Evolutionary conservation across 2,888 invertebrate species (phyloP), one percentile per base, ranked within the genome.

Genomic region (Enchytraeus crypticus): DNA sequence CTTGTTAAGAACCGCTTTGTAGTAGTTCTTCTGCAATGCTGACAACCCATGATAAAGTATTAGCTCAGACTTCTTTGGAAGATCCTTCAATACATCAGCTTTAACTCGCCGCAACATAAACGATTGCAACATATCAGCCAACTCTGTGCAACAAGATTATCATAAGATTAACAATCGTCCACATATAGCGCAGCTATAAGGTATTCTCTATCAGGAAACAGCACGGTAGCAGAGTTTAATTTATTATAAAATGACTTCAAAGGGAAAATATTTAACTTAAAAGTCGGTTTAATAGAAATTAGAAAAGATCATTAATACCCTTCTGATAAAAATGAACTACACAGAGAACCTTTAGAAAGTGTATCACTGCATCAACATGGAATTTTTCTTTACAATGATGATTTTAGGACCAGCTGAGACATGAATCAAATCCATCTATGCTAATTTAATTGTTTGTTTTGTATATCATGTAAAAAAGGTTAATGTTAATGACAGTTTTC

Each of bases 1-100:
- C 66, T 77, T 78, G 18, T 72, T 73, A 3, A 80, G 72, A 34
- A 80, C 75, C 29, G 77, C 77, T 57, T 75, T 78, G 69, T 80
- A 80, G 23, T 77, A 69, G 58, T 77, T 74, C 61, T 78, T 79
- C 72, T 80, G 80, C 27, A 79, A 63, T 23, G 71, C 68, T 2
- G 79, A 73, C 58, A 80, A 65, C 4, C 77, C 77, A 65, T 80
- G 80, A 63, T 74, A 79, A 14, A 80, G 65, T 23, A 80, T 67
- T 8, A 79, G 71, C 67, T 80, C 78, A 5, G 71, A 68, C 60
- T 75, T 78, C 34, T 69, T 64, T 1, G 79, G 80, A 26, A 78
- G 67, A 62, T 78, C 75, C 62, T 71, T 67, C 4, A 77, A 62
- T 8, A 79, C 79, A 23, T 72, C 72, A 0, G 71, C 69, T 68